These are phyloP conservation scores for Triplophysa bombifrons DNA, from an alignment of 2,797 vertebrate genomes.

Conservation along the genomic window DNA sequence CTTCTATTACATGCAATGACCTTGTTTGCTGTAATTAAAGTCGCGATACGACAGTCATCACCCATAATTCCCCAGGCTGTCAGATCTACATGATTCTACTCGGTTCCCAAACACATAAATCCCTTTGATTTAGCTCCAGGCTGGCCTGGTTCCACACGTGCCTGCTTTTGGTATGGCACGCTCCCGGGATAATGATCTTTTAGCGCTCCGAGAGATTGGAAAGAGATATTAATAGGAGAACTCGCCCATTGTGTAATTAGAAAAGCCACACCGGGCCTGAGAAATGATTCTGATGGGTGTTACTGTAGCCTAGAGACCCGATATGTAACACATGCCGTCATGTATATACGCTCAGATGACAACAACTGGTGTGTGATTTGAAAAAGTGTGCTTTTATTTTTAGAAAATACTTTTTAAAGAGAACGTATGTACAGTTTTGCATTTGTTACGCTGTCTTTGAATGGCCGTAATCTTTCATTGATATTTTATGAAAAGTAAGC, in stretches of 20 bases:
- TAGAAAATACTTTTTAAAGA: too few species aligned
- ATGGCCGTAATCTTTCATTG: neutral
- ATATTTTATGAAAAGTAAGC: neutral
- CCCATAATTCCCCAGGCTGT: conserved; percentile 34
- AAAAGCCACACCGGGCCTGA: conserved; percentile 28
- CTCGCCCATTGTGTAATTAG: conserved; percentile 49
- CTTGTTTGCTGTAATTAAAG: conserved; percentile 44
- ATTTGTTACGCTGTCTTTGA: too few species aligned
- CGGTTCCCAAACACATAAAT: conserved; percentile 4
- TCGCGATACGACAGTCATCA: conserved; percentile 19
- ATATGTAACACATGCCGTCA: conserved; percentile 5
- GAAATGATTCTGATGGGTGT: conserved; percentile 19
- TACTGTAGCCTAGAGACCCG: neutral
- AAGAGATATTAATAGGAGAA: conserved; percentile 53
- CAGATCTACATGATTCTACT: conserved; percentile 33
- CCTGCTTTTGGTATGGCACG: neutral
- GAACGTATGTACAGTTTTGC: too few species aligned
- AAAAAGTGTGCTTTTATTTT: neutral
- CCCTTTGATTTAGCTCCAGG: conserved; percentile 33
- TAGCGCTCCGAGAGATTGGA: conserved; percentile 41
- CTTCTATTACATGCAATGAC: neutral
- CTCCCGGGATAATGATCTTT: conserved; percentile 43
- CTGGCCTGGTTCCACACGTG: conserved; percentile 26
- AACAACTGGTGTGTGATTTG: neutral
- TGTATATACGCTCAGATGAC: neutral